phyloP scores from a whole-genome alignment of 1,140 invertebrate genomes.

The Pachyrhynchus sulphureomaculatus region DNA sequence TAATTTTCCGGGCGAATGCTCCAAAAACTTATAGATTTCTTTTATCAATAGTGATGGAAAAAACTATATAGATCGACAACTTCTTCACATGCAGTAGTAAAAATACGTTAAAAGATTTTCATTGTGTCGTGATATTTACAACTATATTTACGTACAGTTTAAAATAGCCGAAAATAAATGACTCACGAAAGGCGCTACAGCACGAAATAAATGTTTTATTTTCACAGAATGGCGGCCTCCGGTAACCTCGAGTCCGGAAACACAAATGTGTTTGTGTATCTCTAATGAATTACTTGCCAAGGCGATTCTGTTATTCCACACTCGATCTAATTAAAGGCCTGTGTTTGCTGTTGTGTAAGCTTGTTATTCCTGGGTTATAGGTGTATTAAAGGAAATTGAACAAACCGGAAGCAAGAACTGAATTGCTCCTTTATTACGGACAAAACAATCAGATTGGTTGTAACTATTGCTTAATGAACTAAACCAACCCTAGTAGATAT shows the following conservation, averaged over 20 bases:
- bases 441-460: slow-evolving; percentile 9
- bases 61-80: no score
- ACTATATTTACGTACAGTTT: not conserved
- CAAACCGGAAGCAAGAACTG: slow-evolving; percentile 14
- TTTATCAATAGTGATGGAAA: no score
- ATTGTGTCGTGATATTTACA: no score
- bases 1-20: no score
- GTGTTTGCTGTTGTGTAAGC: slow-evolving; percentile 30
- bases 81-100: no score
- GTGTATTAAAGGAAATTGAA: slow-evolving; percentile 14
- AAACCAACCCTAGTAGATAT: no score
- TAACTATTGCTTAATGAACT: not conserved
- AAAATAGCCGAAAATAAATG: not conserved
- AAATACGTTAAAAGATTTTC: no score
- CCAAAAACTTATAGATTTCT: no score
- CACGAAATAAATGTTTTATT: slow-evolving; percentile 14
- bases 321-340: slow-evolving; percentile 29
- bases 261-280: slow-evolving; percentile 25
- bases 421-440: slow-evolving; percentile 12
- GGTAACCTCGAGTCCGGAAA: slow-evolving; percentile 23
- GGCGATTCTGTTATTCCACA: slow-evolving; percentile 28
- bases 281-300: slow-evolving; percentile 28
- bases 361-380: slow-evolving; percentile 16
- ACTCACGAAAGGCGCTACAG: slow-evolving; percentile 1
- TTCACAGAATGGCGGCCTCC: not conserved